phyloP scores from a whole-genome alignment of 2,797 vertebrate genomes.

The Onychomys torridus region DNA sequence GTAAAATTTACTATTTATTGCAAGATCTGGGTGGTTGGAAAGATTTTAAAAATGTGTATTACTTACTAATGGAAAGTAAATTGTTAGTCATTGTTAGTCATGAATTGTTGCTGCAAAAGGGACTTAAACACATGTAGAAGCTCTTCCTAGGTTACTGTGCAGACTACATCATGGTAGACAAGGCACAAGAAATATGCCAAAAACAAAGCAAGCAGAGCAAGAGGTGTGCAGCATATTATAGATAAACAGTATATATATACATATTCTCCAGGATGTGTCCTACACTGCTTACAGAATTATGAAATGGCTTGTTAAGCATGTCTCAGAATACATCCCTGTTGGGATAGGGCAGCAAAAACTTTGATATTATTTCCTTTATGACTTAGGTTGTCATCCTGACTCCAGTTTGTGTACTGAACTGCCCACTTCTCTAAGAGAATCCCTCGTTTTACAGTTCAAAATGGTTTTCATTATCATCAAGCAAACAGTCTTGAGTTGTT shows the following conservation, averaged over 20 bases:
- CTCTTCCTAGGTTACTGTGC: not conserved
- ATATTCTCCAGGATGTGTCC: not conserved
- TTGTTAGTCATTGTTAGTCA: not conserved
- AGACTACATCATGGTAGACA: not conserved
- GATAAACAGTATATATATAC: too few species aligned
- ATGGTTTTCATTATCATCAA: not conserved
- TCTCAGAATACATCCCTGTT: not conserved
- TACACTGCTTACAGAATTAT: not conserved
- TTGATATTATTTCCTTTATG: not conserved
- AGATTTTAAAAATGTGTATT: not conserved
- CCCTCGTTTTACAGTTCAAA: not conserved
- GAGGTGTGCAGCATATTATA: not conserved
- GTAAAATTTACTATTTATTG: not conserved
- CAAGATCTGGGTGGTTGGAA: not conserved
- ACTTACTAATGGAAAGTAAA: not conserved
- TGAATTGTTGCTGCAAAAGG: not conserved
- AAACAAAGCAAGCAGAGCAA: not conserved
- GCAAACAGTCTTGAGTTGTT: not conserved
- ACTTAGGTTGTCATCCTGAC: not conserved
- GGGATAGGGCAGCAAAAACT: not conserved
- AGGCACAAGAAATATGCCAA: not conserved
- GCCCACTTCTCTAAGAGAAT: not conserved
- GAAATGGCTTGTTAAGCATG: not conserved
- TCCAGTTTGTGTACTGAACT: not conserved
- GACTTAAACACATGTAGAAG: not conserved